Evolutionary conservation across 2,797 vertebrate genomes (phyloP).

Genomic region (Kryptopterus vitreolus): DNA sequence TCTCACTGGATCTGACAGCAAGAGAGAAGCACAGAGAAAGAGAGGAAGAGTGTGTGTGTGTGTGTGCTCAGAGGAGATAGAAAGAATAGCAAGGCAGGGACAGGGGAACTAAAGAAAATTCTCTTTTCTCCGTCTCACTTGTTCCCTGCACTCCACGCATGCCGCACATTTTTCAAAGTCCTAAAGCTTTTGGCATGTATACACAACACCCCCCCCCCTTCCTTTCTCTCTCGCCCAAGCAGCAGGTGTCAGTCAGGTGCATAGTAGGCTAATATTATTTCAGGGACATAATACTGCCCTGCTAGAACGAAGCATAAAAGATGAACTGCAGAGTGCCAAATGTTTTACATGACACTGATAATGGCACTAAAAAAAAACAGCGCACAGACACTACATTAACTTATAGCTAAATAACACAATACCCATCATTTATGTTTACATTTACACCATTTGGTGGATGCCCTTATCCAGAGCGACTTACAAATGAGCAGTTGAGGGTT

Average conservation of each 20-base stretch:
- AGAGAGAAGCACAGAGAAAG: constrained; percentile 20
- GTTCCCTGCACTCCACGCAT: constrained; percentile 48
- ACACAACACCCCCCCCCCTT: not conserved
- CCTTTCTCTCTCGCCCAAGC: constrained; percentile 36
- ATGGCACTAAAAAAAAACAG: constrained; percentile 49
- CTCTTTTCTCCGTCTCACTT: constrained; percentile 33
- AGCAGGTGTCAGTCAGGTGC: constrained; percentile 52
- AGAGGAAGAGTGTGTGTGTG: not conserved
- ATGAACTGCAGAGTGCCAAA: constrained; percentile 35
- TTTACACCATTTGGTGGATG: no score
- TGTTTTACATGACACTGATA: constrained; percentile 35
- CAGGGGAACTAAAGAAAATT: not conserved
- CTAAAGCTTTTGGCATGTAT: constrained; percentile 52
- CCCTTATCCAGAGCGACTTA: no score
- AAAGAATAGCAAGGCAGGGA: constrained; percentile 12
- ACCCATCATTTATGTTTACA: not conserved
- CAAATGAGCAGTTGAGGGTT: no score
- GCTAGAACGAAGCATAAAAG: not conserved
- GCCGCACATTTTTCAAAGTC: constrained; percentile 61
- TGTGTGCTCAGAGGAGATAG: no score
- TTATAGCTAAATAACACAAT: constrained; percentile 14
- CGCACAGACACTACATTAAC: constrained; percentile 37
- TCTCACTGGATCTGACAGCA: constrained; percentile 41
- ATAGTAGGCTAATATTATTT: constrained; percentile 23
- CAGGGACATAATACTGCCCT: not conserved